These are phyloP conservation scores for Bufo bufo DNA, from an alignment of 2,113 vertebrate genomes.

Conservation along the genomic window DNA sequence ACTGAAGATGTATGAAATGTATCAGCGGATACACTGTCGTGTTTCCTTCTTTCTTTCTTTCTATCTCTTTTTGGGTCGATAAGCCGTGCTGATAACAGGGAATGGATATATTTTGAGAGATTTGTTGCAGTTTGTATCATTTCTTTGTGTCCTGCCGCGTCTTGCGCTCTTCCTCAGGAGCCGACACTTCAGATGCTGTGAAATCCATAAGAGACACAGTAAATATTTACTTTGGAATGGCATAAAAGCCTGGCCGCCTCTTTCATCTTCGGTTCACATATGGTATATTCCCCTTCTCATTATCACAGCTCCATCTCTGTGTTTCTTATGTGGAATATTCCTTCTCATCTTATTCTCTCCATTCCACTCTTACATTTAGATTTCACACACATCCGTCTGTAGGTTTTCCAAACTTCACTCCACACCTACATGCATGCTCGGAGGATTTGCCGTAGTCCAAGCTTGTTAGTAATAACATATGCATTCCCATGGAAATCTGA, in stretches of 20 bases:
- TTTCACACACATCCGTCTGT: neutral
- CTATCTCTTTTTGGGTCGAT: too few species aligned
- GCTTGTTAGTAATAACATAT: too few species aligned
- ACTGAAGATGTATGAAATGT: too few species aligned
- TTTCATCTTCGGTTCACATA: neutral
- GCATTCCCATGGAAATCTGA: too few species aligned
- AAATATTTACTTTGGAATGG: constrained; percentile 21
- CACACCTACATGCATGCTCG: neutral
- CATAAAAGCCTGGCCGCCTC: neutral
- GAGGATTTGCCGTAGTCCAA: too few species aligned
- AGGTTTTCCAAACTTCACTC: neutral
- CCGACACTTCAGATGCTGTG: neutral
- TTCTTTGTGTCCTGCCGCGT: neutral
- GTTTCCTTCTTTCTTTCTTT: too few species aligned
- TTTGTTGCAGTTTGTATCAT: neutral
- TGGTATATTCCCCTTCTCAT: neutral
- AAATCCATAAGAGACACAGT: neutral
- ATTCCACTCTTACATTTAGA: neutral
- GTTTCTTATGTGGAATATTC: neutral
- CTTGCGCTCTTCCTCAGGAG: neutral
- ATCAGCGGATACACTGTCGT: too few species aligned
- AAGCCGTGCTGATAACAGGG: too few species aligned
- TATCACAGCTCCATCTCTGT: neutral
- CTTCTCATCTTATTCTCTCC: neutral
- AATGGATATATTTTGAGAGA: too few species aligned